Evolutionary conservation across 2,888 invertebrate species (phyloP), one percentile per base, ranked within the genome.

Genomic region (Sympetrum striolatum): DNA sequence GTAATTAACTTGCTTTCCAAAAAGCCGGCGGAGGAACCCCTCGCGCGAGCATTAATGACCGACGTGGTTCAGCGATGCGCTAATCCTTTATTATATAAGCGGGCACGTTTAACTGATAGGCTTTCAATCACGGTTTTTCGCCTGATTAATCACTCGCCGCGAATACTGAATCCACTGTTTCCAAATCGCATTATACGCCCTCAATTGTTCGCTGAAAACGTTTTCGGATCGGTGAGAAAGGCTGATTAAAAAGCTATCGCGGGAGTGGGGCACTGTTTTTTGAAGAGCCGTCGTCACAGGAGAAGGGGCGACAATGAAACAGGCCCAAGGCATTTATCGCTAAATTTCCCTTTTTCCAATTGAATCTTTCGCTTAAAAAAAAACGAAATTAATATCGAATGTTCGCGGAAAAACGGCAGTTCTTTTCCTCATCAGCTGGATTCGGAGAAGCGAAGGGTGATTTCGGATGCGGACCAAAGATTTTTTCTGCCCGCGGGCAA

Each of bases 1-100:
- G 58, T 58, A 53, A 82, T 82, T 82, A 82, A 82, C 82, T 82
- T 31, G 58, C 53, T 82, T 58, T 82, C 5, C 82, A 58, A 82
- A 82, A 82, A 53, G 82, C 82, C 18, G 18, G 12, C 3, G 81
- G 81, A 53, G 31, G 82, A 31, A 18, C 58, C 58, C 35, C 15
- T 58, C 31, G 12, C 58, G 58, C 31, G 58, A 82, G n/a, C 58
- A 82, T 82, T 82, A 82, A 82, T 82, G 82, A 82, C 58, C 5
- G 58, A 31, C 31, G 82, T 14, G 22, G 58, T 53, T 58, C 58
- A 58, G 48, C 58, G 58, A 82, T 37, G 25, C 39, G 25, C 81
- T 81, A 53, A 82, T 58, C 35, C 82, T 31, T 82, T 82, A 58
- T 82, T 58, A 82, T 82, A 80, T 35, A 58, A 58, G 0, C 22